Percentiles rank a stretch among this genome's conserved stretches.
Conservation (phyloP, 2,797 vertebrate species). For the Discoglossus pictus region DNA sequence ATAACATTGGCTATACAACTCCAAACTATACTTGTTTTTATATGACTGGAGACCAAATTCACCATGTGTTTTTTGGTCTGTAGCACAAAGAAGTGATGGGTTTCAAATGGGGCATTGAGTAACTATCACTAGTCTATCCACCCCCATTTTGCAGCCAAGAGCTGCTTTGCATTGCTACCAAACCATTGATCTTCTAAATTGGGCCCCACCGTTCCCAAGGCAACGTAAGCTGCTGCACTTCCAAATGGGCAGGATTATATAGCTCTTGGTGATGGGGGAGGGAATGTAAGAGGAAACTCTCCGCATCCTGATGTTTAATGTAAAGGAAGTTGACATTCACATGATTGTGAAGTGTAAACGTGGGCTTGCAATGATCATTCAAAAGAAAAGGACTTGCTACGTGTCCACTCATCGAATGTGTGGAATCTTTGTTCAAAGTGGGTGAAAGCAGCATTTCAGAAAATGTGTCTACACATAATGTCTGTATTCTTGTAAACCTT, state of each 20-base stretch:
- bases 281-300: constrained; percentile 46
- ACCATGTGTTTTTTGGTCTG: too few relatives aligned
- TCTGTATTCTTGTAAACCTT: too few relatives aligned
- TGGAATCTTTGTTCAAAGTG: constrained; percentile 13
- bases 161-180: constrained; percentile 38
- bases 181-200: constrained; percentile 53
- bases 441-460: constrained; percentile 4
- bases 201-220: constrained; percentile 52
- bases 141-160: constrained; percentile 29
- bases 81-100: too few relatives aligned
- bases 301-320: constrained; percentile 49
- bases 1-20: too few relatives aligned
- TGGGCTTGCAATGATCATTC: constrained; percentile 30
- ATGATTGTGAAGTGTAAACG: constrained; percentile 26
- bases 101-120: neutral
- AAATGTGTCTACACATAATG: too few relatives aligned
- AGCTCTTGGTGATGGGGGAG: constrained; percentile 44
- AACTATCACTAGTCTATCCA: constrained; percentile 10
- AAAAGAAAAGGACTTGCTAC: constrained; percentile 4
- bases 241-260: constrained; percentile 51
- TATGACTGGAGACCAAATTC: too few relatives aligned
- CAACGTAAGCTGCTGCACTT: constrained; percentile 50
- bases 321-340: constrained; percentile 50
- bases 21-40: too few relatives aligned
- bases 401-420: constrained; percentile 20